These are phyloP conservation scores for Atractosteus spatula DNA, from an alignment of 2,113 vertebrate genomes.

Conservation along the genomic window DNA sequence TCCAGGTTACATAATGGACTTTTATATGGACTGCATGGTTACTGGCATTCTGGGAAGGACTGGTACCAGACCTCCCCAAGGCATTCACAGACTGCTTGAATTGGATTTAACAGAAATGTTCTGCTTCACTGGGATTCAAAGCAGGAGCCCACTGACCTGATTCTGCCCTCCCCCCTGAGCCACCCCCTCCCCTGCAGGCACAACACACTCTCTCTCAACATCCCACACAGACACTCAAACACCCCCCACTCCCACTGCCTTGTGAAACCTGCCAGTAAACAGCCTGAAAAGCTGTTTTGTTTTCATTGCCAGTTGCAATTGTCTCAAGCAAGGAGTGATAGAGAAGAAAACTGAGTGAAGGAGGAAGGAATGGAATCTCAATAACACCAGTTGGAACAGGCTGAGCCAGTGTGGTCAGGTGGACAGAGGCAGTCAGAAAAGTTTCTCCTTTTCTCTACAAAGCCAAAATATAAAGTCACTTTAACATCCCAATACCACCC, in stretches of 20 bases:
- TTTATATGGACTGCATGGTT: background rate
- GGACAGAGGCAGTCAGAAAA: background rate
- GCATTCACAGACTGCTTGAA: background rate
- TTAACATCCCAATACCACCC: too few species aligned
- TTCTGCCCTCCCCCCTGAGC: background rate
- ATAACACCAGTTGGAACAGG: background rate
- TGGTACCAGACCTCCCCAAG: background rate
- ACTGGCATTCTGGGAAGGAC: background rate
- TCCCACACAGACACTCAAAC: background rate
- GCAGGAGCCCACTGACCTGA: background rate
- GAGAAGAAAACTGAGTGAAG: background rate
- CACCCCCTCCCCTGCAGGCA: background rate
- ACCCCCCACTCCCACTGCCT: background rate
- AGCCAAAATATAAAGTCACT: too few species aligned
- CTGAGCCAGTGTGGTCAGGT: background rate
- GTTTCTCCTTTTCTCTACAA: too few species aligned
- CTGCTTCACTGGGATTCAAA: background rate
- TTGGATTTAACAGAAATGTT: slow-evolving; percentile 1
- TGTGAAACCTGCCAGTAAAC: background rate
- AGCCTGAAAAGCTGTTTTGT: background rate
- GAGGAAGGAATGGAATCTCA: background rate
- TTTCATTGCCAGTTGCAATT: too few species aligned
- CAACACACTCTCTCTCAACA: background rate
- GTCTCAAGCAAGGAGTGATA: too few species aligned
- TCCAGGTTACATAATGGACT: slow-evolving; percentile 1